Evolutionary conservation across 2,888 invertebrate genomes (phyloP).

Genomic region (Agrypnus murinus): DNA sequence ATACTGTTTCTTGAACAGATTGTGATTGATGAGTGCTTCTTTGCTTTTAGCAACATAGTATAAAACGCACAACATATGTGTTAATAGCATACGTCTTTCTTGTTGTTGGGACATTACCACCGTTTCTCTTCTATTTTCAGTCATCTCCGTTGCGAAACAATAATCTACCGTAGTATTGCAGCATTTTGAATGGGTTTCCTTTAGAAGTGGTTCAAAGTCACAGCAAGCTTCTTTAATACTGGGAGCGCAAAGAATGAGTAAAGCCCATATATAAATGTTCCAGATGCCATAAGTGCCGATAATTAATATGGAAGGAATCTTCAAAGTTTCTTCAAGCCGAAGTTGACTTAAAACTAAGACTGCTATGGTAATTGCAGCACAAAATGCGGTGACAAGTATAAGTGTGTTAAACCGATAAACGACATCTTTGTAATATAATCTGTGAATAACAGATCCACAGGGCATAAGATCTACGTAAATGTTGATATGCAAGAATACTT

Average conservation of each 20-base stretch:
- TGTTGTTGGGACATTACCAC: too few relatives aligned
- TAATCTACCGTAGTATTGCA: too few relatives aligned
- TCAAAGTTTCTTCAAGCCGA: too few relatives aligned
- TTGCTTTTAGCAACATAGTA: constrained; percentile 84
- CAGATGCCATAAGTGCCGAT: constrained; percentile 99
- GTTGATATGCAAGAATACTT: constrained; percentile 93
- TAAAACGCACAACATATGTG: constrained; percentile 87
- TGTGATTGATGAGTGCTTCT: too few relatives aligned
- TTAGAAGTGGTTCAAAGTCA: too few relatives aligned
- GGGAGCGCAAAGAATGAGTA: constrained; percentile 97
- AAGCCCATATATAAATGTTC: constrained; percentile 98
- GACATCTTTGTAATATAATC: constrained; percentile 95
- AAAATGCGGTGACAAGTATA: constrained; percentile 95
- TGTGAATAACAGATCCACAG: constrained; percentile 92
- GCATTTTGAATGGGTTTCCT: too few relatives aligned
- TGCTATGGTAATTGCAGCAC: constrained; percentile 94
- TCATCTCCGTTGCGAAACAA: too few relatives aligned
- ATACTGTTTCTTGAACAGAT: too few relatives aligned
- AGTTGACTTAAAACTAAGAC: constrained; percentile 96
- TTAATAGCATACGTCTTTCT: constrained; percentile 84
- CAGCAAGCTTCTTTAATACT: too few relatives aligned
- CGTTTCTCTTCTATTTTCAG: too few relatives aligned
- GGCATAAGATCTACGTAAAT: constrained; percentile 90
- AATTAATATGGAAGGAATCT: constrained; percentile 97
- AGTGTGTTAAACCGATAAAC: constrained; percentile 99